Evolutionary conservation across 2,113 vertebrate genomes (phyloP), one percentile per base, ranked within the genome.

Genomic region (Austrofundulus limnaeus): DNA sequence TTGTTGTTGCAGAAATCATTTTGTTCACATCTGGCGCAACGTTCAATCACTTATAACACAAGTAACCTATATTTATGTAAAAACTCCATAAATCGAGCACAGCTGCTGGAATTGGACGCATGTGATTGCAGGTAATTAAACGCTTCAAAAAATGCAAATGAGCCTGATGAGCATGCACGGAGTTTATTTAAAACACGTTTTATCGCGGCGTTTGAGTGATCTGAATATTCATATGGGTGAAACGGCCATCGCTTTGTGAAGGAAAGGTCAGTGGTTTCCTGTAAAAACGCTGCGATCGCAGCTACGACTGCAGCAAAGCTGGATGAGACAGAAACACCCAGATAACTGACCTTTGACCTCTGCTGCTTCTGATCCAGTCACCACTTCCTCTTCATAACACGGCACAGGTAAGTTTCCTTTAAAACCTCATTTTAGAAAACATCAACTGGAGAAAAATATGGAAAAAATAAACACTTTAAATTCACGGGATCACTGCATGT

Each of bases 71-170:
- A 59, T 25, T 74, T 77, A 52, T 57, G 61, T 51, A n/a, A 48
- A 78, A 73, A 37, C 28, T 62, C 8, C 5, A 72, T 80, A 75
- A 80, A 83, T 59, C 17, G 51, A 72, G 20, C 72, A 31, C 83
- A 85, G 80, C 82, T 87, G 85, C 38, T 66, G 61, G 54, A 82
- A 61, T 70, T 62, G 54, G 56, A 73, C 73, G 68, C 45, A 71
- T 79, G 70, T 69, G 81, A 86, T 78, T 75, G 58, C 48, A 70
- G 49, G 42, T 71, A 72, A 85, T 87, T 77, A 75, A 71, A 75
- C n/a, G 13, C 69, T 68, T 86, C 73, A 75, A 53, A 56, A n/a
- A 53, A 82, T 84, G 75, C 62, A 85, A 78, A 87, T 73, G 49
- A 67, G 19, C 3, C 38, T 0, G 53, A 77, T 28, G 56, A 63